Evolutionary conservation across 1,140 invertebrate species (phyloP).

Genomic region (Brachionus koreanus): DNA sequence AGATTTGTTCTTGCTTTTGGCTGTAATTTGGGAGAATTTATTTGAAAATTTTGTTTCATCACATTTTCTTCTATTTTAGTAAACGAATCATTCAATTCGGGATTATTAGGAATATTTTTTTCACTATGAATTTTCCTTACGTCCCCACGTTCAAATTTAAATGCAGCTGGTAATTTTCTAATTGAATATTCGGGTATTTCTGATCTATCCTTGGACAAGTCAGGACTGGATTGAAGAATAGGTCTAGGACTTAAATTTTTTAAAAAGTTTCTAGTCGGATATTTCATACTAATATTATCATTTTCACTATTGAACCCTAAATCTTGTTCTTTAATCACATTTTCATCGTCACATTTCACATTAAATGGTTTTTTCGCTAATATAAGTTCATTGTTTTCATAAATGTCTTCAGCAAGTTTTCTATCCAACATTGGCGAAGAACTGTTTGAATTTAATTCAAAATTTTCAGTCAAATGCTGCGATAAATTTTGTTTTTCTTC

Average conservation of each 20-base stretch:
- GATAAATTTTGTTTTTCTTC: neutral
- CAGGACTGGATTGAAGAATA: neutral
- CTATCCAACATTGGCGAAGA: neutral
- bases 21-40: neutral
- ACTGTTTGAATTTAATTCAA: neutral
- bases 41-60: neutral
- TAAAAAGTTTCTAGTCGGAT: neutral
- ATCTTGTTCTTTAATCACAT: neutral
- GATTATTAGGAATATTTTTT: neutral
- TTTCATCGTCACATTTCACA: neutral
- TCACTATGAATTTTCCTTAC: neutral
- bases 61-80: neutral
- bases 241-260: neutral
- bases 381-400: neutral
- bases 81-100: neutral
- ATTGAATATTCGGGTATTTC: neutral
- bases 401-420: constrained; percentile 3
- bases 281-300: neutral
- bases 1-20: neutral
- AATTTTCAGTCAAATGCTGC: neutral
- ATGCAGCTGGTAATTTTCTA: neutral
- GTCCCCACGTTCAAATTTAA: neutral
- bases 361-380: neutral
- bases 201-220: neutral
- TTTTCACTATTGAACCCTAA: constrained; percentile 2